Conservation (phyloP, 1,140 invertebrate species). For the Papilio dardanus region DNA sequence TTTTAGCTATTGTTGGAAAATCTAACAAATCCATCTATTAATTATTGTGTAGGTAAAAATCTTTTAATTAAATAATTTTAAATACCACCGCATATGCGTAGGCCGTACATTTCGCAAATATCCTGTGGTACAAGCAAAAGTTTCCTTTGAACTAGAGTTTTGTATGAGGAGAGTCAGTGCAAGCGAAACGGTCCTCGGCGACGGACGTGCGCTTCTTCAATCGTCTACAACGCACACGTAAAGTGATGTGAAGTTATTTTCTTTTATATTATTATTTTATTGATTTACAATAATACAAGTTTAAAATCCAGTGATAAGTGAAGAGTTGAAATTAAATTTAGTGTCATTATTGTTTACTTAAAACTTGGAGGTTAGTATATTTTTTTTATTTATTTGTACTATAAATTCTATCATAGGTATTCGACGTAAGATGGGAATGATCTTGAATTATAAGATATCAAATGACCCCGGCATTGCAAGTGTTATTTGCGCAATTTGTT, state of each 20-base stretch:
- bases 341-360: conserved; percentile 7
- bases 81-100: neutral
- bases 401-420: neutral
- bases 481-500: conserved; percentile 56
- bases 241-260: conserved; percentile 28
- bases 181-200: conserved; percentile 39
- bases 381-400: conserved; percentile 1
- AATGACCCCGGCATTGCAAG: conserved; percentile 52
- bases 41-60: neutral
- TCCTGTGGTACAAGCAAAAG: conserved; percentile 11
- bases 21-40: neutral
- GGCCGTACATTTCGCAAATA: neutral
- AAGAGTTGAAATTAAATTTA: conserved; percentile 7
- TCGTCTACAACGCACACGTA: conserved; percentile 24
- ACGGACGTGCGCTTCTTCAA: conserved; percentile 45
- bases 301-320: conserved; percentile 33
- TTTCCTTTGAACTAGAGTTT: conserved; percentile 4
- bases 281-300: neutral
- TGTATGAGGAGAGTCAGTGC: conserved; percentile 44
- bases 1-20: neutral
- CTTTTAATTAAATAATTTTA: neutral
- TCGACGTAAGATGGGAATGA: conserved; percentile 27
- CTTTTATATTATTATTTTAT: conserved; percentile 10
- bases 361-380: conserved; percentile 1
- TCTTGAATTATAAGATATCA: conserved; percentile 49